Conservation (phyloP, 2,888 invertebrate genomes). For the Sphaeridia pumilis region DNA sequence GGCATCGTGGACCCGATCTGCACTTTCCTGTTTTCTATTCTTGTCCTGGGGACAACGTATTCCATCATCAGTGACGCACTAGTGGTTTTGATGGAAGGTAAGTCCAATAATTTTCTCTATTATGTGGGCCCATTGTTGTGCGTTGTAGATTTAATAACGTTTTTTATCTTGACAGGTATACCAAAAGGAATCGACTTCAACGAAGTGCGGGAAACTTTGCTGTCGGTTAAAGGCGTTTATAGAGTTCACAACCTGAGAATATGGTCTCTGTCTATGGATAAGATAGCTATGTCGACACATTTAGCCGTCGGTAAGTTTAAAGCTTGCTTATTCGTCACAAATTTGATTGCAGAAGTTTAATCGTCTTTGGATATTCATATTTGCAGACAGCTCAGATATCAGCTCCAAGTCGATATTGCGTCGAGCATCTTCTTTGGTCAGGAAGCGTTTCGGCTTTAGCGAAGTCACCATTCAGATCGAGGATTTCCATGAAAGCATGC, state of each 20-base stretch:
- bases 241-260: constrained; percentile 92
- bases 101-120: too few relatives aligned
- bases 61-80: constrained; percentile 86
- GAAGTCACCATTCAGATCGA: constrained; percentile 94
- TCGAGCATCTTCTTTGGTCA: constrained; percentile 66
- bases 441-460: constrained; percentile 77
- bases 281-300: constrained; percentile 92
- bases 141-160: too few relatives aligned
- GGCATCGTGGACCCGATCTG: constrained; percentile 91
- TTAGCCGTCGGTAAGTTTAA: constrained; percentile 72
- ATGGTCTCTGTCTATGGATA: constrained; percentile 94
- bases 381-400: constrained; percentile 53
- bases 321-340: not conserved
- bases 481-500: constrained; percentile 77
- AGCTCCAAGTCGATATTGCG: constrained; percentile 68
- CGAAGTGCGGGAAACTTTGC: constrained; percentile 73
- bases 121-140: too few relatives aligned
- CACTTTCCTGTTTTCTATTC: constrained; percentile 85
- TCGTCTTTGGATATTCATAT: constrained; percentile 14
- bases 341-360: not conserved
- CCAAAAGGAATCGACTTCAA: constrained; percentile 49
- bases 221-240: constrained; percentile 74
- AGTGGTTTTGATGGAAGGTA: constrained; percentile 87
- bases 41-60: constrained; percentile 85
- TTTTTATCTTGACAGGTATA: constrained; percentile 47